Percentiles rank a stretch among this genome's conserved stretches.
Evolutionary conservation across 2,797 vertebrate species (phyloP).

Genomic region (Oreonectes daqikongensis): DNA sequence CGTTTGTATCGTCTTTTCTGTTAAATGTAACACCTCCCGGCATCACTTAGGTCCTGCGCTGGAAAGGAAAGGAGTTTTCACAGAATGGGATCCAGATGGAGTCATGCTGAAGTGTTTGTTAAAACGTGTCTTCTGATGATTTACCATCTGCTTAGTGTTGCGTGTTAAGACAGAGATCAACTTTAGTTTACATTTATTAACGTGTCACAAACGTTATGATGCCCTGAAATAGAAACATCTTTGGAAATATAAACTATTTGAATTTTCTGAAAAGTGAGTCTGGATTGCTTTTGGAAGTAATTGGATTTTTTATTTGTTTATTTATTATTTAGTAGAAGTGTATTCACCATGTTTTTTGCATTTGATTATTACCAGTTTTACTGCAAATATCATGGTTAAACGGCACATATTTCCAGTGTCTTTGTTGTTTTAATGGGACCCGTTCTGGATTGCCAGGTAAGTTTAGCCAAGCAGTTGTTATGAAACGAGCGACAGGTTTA

Average conservation of each 20-base stretch:
- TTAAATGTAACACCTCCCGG: constrained; percentile 28
- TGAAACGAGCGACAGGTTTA: neutral
- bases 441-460: neutral
- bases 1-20: neutral
- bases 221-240: too few relatives aligned
- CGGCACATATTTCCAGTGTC: neutral
- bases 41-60: neutral
- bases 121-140: neutral
- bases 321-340: too few relatives aligned
- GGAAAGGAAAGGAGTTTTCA: constrained; percentile 30
- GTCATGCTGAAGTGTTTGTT: neutral
- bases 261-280: too few relatives aligned
- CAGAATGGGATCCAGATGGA: constrained; percentile 44
- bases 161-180: neutral
- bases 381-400: too few relatives aligned
- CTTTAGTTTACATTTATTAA: too few relatives aligned
- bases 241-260: too few relatives aligned
- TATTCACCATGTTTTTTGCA: too few relatives aligned
- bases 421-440: neutral
- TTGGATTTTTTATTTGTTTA: too few relatives aligned
- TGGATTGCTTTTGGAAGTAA: too few relatives aligned
- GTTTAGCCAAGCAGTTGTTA: neutral
- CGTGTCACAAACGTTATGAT: too few relatives aligned
- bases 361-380: too few relatives aligned
- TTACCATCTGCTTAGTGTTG: neutral